Evolutionary conservation across 2,888 invertebrate genomes (phyloP), one percentile per base, ranked within the genome.

Genomic region (Drosophila multiciliata): DNA sequence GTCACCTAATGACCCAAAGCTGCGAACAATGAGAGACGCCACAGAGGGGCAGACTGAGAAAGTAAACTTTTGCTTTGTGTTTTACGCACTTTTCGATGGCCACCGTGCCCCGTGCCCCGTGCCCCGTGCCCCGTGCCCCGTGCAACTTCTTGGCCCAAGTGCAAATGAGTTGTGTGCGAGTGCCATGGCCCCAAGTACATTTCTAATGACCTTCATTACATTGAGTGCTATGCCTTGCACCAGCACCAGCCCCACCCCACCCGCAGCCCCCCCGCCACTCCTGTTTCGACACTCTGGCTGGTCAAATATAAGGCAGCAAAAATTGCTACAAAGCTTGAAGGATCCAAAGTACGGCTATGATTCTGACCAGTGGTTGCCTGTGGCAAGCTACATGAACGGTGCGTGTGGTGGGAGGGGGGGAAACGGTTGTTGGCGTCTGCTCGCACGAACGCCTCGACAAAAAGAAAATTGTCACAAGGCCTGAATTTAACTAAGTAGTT

Each of bases 181-280:
- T 49, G 69, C 59, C 60, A 38, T 53, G 45, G 48, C 64, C 68
- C 60, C 71, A 63, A 84, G 85, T 78, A 87, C 81, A 87, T 82
- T 82, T 87, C 81, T 82, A 87, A 87, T 89, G 89, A 89, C 87
- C 89, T 89, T 87, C 89, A 87, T 87, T 89, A 87, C 83, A 82
- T 82, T 89, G 88, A 87, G 87, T 87, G 86, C 75, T 65, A 65
- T 29, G 61, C 50, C 52, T 12, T 23, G 48, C 26, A 57, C 20
- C 11, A 29, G 48, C 26, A 57, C 20, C 11, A 29, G 29, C 20
- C 23, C 1, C 9, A 1, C 9, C 26, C 23, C 4, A 26, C 26
- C 26, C 26, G 26, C 26, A 26, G 26, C 9, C 8, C 8, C 17
- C 26, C 17, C 32, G n/a, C 12, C 8, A 0, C 8, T 50, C 17